Base-by-base conservation (phyloP, 2,888 invertebrate species). In the Tetrapedia diversipes region DNA sequence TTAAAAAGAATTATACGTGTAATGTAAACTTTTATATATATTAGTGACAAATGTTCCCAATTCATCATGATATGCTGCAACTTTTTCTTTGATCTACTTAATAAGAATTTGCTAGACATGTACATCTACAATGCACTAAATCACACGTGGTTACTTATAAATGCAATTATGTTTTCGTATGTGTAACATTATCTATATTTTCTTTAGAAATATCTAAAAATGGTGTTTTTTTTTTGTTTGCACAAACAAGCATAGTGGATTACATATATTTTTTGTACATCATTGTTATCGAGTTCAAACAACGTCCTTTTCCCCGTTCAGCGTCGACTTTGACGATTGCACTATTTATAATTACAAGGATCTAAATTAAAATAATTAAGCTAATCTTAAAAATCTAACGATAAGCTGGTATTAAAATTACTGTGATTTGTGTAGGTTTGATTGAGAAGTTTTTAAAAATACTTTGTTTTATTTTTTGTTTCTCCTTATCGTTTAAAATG, bases 301-400 rank as follows among this genome's bases (percentile, higher is more conserved):
- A 83, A 86, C 85, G 85, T 82, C 75, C 8, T 57, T 56, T 61
- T 45, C 22, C 43, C 66, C 78, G 76, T 86, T 72, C 74, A 72
- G 79, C 86, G 81, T 86, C 75, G 72, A 78, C 86, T 83, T 83
- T 84, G 82, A 89, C 86, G 86, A 91, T 91, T 91, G 91, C 91
- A 91, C 91, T 88, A 89, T 89, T 89, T 84, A 86, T 87, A 89
- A 88, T 89, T 87, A 89, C 86, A 88, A 88, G 84, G 83, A 86
- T 72, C 84, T 88, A 87, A 89, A 87, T 79, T 82, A 86, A 85
- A 81, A 84, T 81, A 85, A 85, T 85, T 85, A 81, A 83, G 81
- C 87, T 87, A 87, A 79, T 64, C 81, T 86, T 84, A 87, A 24
- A 72, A 77, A 69, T 77, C 85, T 85, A 85, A 83, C 67, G 76